Evolutionary conservation across 2,797 vertebrate genomes (phyloP), one percentile per base, ranked within the genome.

Genomic region (Morus bassanus): DNA sequence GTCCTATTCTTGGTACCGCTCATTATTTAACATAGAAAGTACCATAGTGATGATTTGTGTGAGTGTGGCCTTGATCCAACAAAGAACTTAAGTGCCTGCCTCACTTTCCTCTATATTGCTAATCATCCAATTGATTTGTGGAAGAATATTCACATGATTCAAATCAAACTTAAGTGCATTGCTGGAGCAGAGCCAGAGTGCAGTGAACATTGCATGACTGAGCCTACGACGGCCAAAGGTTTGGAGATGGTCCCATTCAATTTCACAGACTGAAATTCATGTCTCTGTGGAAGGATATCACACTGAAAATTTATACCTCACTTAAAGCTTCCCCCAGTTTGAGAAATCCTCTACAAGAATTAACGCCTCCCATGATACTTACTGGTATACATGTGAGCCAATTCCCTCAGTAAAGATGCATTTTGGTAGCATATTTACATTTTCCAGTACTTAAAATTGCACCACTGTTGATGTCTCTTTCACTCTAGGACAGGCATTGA

Each of bases 161-260:
- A 48, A 89, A 93, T 94, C 80, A 94, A 92, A 85, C 19, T 57
- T 63, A 95, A 96, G 91, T 97, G 94, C 94, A 77, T 54, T 72
- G 84, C 86, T 96, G 96, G 96, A 95, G 86, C 91, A 43, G 33
- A 72, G 95, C 96, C 96, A 96, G 90, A 35, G 53, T 5, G 14
- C 24, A 5, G 48, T 31, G 50, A 79, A 37, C 43, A 14, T 16
- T 3, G 61, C 85, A 48, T 64, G 87, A 65, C 59, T 59, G 88
- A 89, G 80, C 64, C 72, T 77, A 82, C 0, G 0, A 56, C 5
- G 24, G 60, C 67, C 84, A 70, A 17, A 35, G 39, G 28, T 46
- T 64, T 89, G 77, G 74, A 91, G 56, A 72, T 18, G 39, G 60
- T 67, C 77, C 88, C 88, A 87, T 37, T 64, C 85, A 51, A 79